Base-by-base conservation (phyloP, 1,140 invertebrate genomes). In the Vanessa tameamea region DNA sequence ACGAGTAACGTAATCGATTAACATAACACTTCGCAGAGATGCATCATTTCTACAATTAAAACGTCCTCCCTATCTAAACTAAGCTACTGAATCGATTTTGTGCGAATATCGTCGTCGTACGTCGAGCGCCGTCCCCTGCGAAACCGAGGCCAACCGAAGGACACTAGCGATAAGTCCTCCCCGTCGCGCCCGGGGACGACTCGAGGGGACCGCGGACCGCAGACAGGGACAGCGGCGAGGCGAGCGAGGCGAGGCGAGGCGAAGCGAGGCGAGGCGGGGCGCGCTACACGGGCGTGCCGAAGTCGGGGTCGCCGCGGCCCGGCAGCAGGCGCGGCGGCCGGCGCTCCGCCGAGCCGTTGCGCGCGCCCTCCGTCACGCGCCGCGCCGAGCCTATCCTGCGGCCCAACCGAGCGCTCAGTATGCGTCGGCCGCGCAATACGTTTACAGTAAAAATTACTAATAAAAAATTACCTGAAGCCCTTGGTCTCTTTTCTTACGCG, bases 251-350 rank as follows among this genome's bases (percentile, higher is more conserved):
- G 47, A 48, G 64, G 13, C 16, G 16, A 26, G 11, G 23, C 47
- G 51, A 16, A 15, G 51, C 63, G 31, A 47, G 64, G 0, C 2
- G 47, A 23, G 64, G 48, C 26, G 26, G 16, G 3, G 65, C 26
- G 66, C 0, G 64, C 69, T 93, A 95, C 75, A 95, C 94, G 26
- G 94, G 94, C 14, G 94, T 95, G 59, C 94, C 94, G 85, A 95
- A 95, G 87, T 94, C 94, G 0, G 94, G 94, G 89, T 95, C 94
- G 9, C 94, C 94, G 75, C 93, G 93, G 51, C 94, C 94, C 76
- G 94, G 92, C 43, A 92, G 89, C 69, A 92, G 78, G 11, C 77
- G 78, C 74, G 78, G 57, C 26, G 78, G 48, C 2, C 59, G 55
- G 63, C 79, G 77, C 43, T 74, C 78, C 48, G 57, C 76, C 47